A percentile compares a stretch with the other conserved stretches of the same genome.
Evolutionary conservation across 2,797 vertebrate genomes (phyloP).

Genomic region (Ctenochaetus hawaiiensis): DNA sequence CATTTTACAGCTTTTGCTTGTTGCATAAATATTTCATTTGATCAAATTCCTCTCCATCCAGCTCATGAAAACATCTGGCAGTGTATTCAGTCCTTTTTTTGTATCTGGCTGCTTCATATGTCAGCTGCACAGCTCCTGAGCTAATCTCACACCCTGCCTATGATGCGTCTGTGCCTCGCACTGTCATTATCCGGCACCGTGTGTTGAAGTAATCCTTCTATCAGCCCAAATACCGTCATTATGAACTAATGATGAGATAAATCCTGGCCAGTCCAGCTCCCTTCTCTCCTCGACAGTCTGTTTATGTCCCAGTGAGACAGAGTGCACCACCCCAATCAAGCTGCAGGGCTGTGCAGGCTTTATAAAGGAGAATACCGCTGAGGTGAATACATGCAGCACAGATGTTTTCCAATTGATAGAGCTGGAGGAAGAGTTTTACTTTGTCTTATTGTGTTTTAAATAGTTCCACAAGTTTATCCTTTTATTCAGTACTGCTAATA

Average conservation of each 20-base stretch:
- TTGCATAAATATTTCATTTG: not conserved
- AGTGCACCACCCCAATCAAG: constrained; percentile 43
- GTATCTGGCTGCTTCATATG: constrained; percentile 18
- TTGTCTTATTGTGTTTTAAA: not conserved
- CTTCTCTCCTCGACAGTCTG: constrained; percentile 49
- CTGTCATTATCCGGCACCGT: constrained; percentile 46
- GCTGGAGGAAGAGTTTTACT: not conserved
- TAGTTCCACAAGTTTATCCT: not conserved
- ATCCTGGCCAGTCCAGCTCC: constrained; percentile 54
- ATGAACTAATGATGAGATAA: constrained; percentile 67
- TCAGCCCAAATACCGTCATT: constrained; percentile 67
- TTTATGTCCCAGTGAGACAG: constrained; percentile 41
- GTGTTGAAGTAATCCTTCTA: constrained; percentile 67
- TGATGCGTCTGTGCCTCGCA: constrained; percentile 36
- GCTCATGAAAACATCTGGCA: constrained; percentile 4
- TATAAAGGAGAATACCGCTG: not conserved
- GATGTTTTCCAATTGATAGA: constrained; percentile 15
- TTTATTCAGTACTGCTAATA: not conserved
- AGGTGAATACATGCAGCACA: constrained; percentile 4
- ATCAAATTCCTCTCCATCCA: not conserved
- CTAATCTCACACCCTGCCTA: constrained; percentile 51
- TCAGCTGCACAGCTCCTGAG: constrained; percentile 35
- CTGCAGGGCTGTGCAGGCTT: constrained; percentile 40
- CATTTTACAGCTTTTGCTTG: constrained; percentile 14
- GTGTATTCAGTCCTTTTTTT: not conserved